Percentiles rank a stretch among this genome's conserved stretches.
phyloP scores from a whole-genome alignment of 2,113 vertebrate genomes.

The Ochotona princeps region DNA sequence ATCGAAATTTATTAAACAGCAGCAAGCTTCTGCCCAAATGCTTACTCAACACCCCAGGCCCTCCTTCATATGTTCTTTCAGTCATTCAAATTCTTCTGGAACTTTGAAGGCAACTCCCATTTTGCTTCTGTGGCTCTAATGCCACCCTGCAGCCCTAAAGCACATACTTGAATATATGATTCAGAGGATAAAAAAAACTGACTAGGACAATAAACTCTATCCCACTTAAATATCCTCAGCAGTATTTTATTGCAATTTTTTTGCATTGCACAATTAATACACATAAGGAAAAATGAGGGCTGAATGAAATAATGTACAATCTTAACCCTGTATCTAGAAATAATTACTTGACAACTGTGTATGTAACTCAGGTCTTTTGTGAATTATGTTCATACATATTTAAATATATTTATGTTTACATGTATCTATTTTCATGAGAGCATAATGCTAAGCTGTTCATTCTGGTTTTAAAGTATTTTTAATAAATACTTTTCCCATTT shows the following conservation, averaged over 20 bases:
- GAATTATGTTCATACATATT: neutral
- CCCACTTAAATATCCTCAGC: neutral
- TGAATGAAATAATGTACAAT: slow-evolving; percentile 18
- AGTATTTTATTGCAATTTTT: slow-evolving; percentile 33
- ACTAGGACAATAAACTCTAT: neutral
- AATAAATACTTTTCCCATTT: neutral
- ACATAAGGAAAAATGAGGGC: slow-evolving; percentile 10
- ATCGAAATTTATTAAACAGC: slow-evolving; percentile 19
- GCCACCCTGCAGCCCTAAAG: neutral
- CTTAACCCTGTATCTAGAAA: neutral
- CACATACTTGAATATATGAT: neutral
- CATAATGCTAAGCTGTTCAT: slow-evolving; percentile 6
- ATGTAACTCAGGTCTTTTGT: neutral
- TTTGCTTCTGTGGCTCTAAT: neutral
- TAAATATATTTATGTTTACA: neutral
- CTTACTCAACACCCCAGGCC: neutral
- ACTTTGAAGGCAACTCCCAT: neutral
- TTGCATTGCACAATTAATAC: neutral
- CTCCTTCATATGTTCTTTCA: neutral
- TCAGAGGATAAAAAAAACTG: neutral
- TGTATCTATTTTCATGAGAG: neutral
- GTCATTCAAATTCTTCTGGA: neutral
- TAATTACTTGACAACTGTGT: neutral
- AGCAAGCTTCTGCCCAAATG: neutral
- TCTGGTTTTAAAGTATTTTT: slow-evolving; percentile 36